phyloP scores from a whole-genome alignment of 30 jellyfish, hydroid and myxozoan genomes.

The Hydractinia symbiolongicarpus region DNA sequence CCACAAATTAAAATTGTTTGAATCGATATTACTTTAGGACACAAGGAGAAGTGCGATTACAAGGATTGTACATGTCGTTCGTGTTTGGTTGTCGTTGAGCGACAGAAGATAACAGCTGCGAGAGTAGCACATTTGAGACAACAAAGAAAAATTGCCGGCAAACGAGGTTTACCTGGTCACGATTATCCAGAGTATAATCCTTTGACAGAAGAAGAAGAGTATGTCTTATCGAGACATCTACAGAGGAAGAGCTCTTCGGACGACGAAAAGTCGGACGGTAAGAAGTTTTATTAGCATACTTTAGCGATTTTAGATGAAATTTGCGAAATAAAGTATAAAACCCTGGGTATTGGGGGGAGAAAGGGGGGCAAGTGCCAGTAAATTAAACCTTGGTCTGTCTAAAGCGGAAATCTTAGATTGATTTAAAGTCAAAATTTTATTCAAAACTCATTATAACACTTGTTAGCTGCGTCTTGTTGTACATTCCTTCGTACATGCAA shows the following conservation, averaged over 20 bases:
- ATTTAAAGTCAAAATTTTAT: too few relatives aligned
- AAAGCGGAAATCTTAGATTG: too few relatives aligned
- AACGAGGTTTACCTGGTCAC: constrained; percentile 31
- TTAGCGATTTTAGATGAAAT: not conserved
- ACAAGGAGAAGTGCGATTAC: constrained; percentile 85
- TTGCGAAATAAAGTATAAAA: not conserved
- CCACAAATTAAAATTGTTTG: not conserved
- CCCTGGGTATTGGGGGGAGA: too few relatives aligned
- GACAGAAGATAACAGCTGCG: constrained; percentile 93
- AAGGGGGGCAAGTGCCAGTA: too few relatives aligned
- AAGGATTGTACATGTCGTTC: constrained; percentile 89
- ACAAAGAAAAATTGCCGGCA: constrained; percentile 76
- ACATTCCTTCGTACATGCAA: too few relatives aligned
- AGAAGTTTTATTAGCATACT: not conserved
- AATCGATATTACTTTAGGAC: constrained; percentile 37
- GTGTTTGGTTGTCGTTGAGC: constrained; percentile 75
- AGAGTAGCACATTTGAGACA: constrained; percentile 94
- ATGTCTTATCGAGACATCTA: constrained; percentile 43
- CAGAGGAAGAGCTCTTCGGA: constrained; percentile 32
- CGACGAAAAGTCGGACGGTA: not conserved
- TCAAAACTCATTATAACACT: too few relatives aligned
- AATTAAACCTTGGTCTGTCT: too few relatives aligned
- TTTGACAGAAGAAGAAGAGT: constrained; percentile 76
- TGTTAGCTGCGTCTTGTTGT: too few relatives aligned
- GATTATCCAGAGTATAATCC: constrained; percentile 37